A percentile compares a stretch with the other conserved stretches of the same genome.
phyloP scores from a whole-genome alignment of 1,140 invertebrate species.

The Anastrepha ludens region DNA sequence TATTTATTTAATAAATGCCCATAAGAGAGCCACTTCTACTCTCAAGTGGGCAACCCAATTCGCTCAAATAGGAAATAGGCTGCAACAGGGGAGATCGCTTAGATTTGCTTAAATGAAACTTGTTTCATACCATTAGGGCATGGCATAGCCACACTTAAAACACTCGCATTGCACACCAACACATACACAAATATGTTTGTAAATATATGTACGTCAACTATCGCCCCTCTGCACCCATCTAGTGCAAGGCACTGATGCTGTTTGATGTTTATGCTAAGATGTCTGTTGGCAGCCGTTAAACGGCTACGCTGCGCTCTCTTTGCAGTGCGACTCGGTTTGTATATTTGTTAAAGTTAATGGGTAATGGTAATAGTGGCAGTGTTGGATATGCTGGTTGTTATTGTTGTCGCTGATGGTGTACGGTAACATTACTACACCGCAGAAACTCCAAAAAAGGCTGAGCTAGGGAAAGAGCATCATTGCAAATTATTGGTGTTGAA shows the following conservation, averaged over 20 bases:
- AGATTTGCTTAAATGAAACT: slow-evolving; percentile 39
- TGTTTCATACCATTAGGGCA: slow-evolving; percentile 13
- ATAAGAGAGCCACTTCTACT: not conserved
- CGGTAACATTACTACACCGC: not conserved
- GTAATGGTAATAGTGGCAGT: slow-evolving; percentile 27
- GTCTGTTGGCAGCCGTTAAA: slow-evolving; percentile 2
- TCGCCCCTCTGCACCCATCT: not conserved
- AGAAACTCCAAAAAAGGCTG: slow-evolving; percentile 40
- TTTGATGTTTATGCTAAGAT: slow-evolving; percentile 40
- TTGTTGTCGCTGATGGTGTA: not conserved
- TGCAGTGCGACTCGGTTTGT: not conserved
- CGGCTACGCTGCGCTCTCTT: slow-evolving; percentile 22
- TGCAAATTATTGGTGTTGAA: not conserved
- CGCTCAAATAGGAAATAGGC: slow-evolving; percentile 19
- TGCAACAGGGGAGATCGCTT: not conserved
- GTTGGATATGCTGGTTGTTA: not conserved
- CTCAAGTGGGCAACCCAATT: slow-evolving; percentile 18
- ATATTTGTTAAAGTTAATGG: not conserved
- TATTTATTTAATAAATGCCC: slow-evolving; percentile 43
- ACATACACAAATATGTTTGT: not conserved
- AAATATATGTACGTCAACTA: not conserved
- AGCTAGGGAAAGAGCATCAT: not conserved
- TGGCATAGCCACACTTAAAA: not conserved
- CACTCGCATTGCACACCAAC: not conserved
- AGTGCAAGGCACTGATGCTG: not conserved